Percentiles rank a stretch among this genome's conserved stretches.
phyloP scores from a whole-genome alignment of 2,113 vertebrate species.

The Gulo gulo region DNA sequence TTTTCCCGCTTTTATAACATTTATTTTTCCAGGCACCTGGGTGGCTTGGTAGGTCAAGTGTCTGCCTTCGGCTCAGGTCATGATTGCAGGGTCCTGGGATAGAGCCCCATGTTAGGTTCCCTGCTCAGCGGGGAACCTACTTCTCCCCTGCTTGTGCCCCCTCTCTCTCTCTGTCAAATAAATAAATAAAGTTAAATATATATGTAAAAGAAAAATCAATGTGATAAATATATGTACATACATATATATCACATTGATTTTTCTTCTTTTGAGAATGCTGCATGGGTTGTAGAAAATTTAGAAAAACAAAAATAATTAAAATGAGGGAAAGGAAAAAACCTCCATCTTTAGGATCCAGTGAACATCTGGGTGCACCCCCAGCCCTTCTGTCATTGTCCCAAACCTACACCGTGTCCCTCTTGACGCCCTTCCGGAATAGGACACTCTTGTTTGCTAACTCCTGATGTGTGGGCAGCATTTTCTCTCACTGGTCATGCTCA shows the following conservation, averaged over 20 bases:
- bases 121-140: too few relatives aligned
- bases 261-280: not conserved
- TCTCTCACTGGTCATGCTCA: not conserved
- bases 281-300: not conserved
- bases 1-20: not conserved
- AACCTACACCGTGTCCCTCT: not conserved
- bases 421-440: not conserved
- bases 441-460: not conserved
- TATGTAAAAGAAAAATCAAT: too few relatives aligned
- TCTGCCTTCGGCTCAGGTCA: not conserved
- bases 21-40: not conserved
- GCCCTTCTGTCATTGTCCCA: not conserved
- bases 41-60: not conserved
- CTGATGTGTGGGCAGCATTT: not conserved
- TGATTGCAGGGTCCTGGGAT: not conserved
- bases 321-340: not conserved
- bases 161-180: too few relatives aligned
- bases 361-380: rapidly evolving
- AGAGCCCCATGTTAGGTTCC: too few relatives aligned
- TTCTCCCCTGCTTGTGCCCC: not conserved
- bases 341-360: not conserved
- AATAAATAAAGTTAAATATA: too few relatives aligned
- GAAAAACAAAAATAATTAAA: not conserved
- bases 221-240: too few relatives aligned
- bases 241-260: not conserved